phyloP scores from a whole-genome alignment of 37 sponge, comb jelly and placozoan genomes.

The Cladorhizidae sp. region DNA sequence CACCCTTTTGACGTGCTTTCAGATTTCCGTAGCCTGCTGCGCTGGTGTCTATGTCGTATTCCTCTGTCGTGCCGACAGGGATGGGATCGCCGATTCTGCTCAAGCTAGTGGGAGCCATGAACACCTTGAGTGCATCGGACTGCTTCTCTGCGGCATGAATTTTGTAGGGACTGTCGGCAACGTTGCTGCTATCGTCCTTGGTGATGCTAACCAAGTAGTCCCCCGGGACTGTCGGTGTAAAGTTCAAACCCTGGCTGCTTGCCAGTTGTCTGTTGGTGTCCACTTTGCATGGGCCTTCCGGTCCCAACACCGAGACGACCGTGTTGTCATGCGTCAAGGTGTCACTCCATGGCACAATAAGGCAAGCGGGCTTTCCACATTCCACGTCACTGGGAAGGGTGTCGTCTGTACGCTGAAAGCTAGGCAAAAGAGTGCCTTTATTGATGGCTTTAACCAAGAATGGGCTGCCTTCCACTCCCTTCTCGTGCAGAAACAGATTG shows the following conservation, averaged over 20 bases:
- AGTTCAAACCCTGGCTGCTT: background rate
- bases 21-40: constrained; percentile 72
- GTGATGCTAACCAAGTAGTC: constrained; percentile 28
- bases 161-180: constrained; percentile 31
- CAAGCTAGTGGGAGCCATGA: constrained; percentile 29
- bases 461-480: constrained; percentile 60
- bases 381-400: constrained; percentile 13
- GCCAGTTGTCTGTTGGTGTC: background rate
- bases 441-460: constrained; percentile 42
- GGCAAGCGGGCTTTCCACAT: constrained; percentile 25
- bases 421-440: background rate
- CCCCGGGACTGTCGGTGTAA: constrained; percentile 25
- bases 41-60: constrained; percentile 57
- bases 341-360: constrained; percentile 18
- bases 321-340: background rate
- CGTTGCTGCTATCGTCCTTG: background rate
- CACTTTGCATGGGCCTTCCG: constrained; percentile 12
- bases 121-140: constrained; percentile 55
- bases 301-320: constrained; percentile 14
- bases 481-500: constrained; percentile 13
- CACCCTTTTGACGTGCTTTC: constrained; percentile 48
- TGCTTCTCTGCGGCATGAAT: constrained; percentile 20
- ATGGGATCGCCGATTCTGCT: constrained; percentile 20
- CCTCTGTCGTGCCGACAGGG: constrained; percentile 27
- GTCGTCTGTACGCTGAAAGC: background rate